These are phyloP conservation scores for Aricia artaxerxes DNA, from an alignment of 2,888 invertebrate genomes.

Conservation along the genomic window DNA sequence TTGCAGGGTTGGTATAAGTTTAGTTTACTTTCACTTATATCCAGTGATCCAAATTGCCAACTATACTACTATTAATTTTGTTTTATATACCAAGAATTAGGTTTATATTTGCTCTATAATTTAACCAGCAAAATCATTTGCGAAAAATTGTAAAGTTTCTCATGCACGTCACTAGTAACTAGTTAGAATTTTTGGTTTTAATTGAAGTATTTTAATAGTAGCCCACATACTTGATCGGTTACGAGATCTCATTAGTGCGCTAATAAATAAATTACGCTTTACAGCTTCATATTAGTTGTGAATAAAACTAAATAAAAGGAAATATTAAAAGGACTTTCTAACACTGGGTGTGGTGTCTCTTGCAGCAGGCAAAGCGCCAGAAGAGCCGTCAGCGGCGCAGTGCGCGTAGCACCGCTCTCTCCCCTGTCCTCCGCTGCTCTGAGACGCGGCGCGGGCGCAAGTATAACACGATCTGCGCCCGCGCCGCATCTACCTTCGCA, in stretches of 20 bases:
- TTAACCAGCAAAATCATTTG: background rate
- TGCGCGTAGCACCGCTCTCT: conserved; percentile 71
- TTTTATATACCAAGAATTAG: no score
- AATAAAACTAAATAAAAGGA: conserved; percentile 47
- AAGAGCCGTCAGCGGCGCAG: conserved; percentile 80
- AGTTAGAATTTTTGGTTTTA: background rate
- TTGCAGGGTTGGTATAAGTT: background rate
- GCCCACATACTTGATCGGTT: conserved; percentile 32
- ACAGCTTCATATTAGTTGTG: conserved; percentile 53
- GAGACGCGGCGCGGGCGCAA: conserved; percentile 49
- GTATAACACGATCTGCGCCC: conserved; percentile 41
- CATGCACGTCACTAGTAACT: background rate
- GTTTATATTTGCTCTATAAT: background rate
- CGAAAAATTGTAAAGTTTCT: background rate
- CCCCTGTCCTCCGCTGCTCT: conserved; percentile 36
- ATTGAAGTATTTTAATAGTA: background rate
- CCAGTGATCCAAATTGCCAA: no score
- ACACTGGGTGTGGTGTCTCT: conserved; percentile 80
- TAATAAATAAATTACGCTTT: conserved; percentile 44
- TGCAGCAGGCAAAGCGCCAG: conserved; percentile 79
- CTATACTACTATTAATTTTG: no score
- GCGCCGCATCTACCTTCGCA: conserved; percentile 59
- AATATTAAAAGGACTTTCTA: conserved; percentile 74
- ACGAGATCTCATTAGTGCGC: conserved; percentile 42
- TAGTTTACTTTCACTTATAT: background rate